Conservation (phyloP, 1,140 invertebrate genomes). For the Belonocnema kinseyi region DNA sequence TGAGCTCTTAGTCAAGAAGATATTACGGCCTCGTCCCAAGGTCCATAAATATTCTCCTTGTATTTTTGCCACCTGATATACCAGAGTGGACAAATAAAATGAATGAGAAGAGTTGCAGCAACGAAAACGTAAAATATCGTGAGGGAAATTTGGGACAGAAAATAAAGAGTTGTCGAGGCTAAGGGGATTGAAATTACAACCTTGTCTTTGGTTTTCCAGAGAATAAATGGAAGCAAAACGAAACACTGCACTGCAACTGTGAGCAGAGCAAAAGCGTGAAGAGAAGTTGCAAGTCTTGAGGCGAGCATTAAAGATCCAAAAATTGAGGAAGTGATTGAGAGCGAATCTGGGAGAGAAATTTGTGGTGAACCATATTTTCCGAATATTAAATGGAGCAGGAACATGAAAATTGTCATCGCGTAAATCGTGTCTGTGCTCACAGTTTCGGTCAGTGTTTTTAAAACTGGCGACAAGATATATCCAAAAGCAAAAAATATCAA, state of each 20-base stretch:
- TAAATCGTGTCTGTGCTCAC: constrained; percentile 98
- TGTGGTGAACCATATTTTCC: constrained; percentile 93
- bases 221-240: constrained; percentile 89
- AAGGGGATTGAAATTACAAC: constrained; percentile 58
- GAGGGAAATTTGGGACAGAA: constrained; percentile 78
- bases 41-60: constrained; percentile 96
- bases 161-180: constrained; percentile 69
- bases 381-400: constrained; percentile 91
- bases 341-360: constrained; percentile 87
- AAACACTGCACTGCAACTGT: constrained; percentile 91
- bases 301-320: constrained; percentile 96
- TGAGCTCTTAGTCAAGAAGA: constrained; percentile 50
- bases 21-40: constrained; percentile 94
- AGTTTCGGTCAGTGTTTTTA: constrained; percentile 96
- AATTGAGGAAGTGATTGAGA: constrained; percentile 92
- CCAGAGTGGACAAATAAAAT: constrained; percentile 85
- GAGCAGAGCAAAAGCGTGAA: constrained; percentile 91
- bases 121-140: constrained; percentile 80
- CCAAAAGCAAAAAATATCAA: constrained; percentile 89
- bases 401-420: constrained; percentile 90
- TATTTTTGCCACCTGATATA: constrained; percentile 88
- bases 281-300: constrained; percentile 88
- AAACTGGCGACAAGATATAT: constrained; percentile 90
- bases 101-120: constrained; percentile 80
- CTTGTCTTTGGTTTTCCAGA: constrained; percentile 68